These are phyloP conservation scores for Orycteropus afer DNA, from an alignment of 2,113 vertebrate genomes.

Conservation along the genomic window DNA sequence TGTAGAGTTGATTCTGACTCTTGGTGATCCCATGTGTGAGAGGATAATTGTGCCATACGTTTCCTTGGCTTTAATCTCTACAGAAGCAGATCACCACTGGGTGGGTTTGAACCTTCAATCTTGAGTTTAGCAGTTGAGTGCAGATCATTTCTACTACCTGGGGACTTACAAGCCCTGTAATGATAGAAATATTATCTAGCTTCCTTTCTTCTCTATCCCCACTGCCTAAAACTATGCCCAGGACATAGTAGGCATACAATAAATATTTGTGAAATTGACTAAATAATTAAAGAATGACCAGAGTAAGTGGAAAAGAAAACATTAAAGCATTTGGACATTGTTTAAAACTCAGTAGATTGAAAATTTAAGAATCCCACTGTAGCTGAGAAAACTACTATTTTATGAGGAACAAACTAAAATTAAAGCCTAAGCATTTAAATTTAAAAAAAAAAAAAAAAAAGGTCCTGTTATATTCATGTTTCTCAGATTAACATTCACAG, in stretches of 20 bases:
- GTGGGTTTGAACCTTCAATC: not conserved
- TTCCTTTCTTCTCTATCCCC: slow-evolving; percentile 21
- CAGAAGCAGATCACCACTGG: not conserved
- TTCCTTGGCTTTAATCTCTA: not conserved
- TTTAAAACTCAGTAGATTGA: slow-evolving; percentile 58
- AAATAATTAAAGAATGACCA: slow-evolving; percentile 52
- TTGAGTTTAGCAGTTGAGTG: not conserved
- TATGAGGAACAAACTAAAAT: slow-evolving; percentile 74
- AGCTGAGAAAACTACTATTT: slow-evolving; percentile 72
- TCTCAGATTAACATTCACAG: slow-evolving; percentile 39
- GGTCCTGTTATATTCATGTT: slow-evolving; percentile 46
- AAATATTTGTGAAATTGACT: slow-evolving; percentile 37
- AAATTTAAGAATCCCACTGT: slow-evolving; percentile 39
- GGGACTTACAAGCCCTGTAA: not conserved
- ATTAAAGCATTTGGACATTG: slow-evolving; percentile 3
- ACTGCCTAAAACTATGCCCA: not conserved
- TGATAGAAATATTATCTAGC: not conserved
- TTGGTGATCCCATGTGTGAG: too few species aligned
- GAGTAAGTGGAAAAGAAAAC: slow-evolving; percentile 38
- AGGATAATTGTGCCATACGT: too few species aligned
- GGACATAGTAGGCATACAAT: slow-evolving; percentile 36
- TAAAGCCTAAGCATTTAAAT: slow-evolving; percentile 56
- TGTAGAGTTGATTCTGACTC: not conserved
- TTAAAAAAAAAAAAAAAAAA: not conserved
- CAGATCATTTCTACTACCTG: not conserved